A percentile compares a stretch with the other conserved stretches of the same genome.
These are phyloP conservation scores for Porites cylindrica DNA, from an alignment of 92 coral and sea anemone genomes.

Conservation along the genomic window DNA sequence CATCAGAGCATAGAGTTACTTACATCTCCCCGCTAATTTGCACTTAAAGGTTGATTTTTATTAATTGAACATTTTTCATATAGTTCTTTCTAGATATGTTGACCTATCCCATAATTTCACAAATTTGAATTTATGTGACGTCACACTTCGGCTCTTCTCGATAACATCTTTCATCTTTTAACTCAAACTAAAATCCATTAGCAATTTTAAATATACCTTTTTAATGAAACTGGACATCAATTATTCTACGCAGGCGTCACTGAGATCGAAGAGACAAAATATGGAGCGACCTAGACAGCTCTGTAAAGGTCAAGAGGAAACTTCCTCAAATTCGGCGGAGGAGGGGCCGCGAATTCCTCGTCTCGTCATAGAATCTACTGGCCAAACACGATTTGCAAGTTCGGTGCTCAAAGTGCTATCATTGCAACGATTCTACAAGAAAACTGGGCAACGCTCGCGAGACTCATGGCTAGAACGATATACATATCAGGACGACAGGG, in stretches of 20 bases:
- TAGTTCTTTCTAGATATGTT: no score
- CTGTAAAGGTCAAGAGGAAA: constrained; percentile 22
- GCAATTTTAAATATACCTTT: neutral
- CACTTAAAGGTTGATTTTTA: no score
- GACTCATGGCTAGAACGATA: constrained; percentile 90
- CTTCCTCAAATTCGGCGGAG: neutral
- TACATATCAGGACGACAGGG: constrained; percentile 67
- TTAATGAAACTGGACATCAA: neutral
- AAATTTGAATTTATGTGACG: no score
- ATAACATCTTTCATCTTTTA: no score
- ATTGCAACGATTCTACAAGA: constrained; percentile 77
- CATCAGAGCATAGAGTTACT: no score
- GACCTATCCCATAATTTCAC: no score
- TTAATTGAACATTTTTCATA: no score
- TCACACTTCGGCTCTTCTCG: no score
- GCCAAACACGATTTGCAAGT: constrained; percentile 75
- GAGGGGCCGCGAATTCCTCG: constrained; percentile 53
- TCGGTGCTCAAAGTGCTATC: constrained; percentile 80
- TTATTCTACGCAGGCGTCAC: constrained; percentile 8
- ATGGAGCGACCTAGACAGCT: constrained; percentile 26
- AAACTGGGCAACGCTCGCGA: constrained; percentile 73
- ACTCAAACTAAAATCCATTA: no score
- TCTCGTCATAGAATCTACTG: constrained; percentile 70
- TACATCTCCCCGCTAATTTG: no score
- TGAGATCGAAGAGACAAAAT: neutral